Percentiles rank a stretch among this genome's conserved stretches.
Conservation (phyloP, 64 coral and sea anemone genomes). For the Astreopora myriophthalma region DNA sequence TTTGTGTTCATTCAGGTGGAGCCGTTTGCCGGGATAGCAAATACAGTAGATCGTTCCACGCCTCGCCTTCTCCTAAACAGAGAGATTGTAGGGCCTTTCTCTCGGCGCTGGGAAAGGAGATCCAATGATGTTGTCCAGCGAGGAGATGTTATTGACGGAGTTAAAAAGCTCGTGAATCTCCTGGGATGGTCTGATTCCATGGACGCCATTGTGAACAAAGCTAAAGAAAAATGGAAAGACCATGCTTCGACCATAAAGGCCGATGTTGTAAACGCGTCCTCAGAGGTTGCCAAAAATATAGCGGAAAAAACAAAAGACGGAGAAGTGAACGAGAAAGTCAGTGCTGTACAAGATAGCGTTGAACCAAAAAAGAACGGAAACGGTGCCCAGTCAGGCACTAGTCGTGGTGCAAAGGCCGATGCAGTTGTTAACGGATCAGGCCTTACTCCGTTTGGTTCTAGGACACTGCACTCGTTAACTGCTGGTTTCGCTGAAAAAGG, state of each 20-base stretch:
- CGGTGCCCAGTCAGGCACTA: not conserved
- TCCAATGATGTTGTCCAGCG: slow-evolving; percentile 74
- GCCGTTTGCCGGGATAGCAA: slow-evolving; percentile 88
- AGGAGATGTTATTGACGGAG: slow-evolving; percentile 68
- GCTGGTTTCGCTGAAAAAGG: slow-evolving; percentile 1
- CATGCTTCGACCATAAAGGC: slow-evolving; percentile 2
- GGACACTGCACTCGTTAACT: slow-evolving; percentile 10
- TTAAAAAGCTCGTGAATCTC: slow-evolving; percentile 69
- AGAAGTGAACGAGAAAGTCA: not conserved
- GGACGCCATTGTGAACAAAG: slow-evolving; percentile 40
- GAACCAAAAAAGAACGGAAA: not conserved
- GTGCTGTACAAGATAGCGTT: not conserved
- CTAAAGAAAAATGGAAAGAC: slow-evolving; percentile 62
- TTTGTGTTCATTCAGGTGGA: slow-evolving; percentile 79
- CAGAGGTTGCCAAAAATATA: slow-evolving; percentile 43
- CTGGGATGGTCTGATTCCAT: slow-evolving; percentile 78
- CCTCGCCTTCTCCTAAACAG: slow-evolving; percentile 84
- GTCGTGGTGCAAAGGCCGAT: not conserved
- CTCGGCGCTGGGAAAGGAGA: slow-evolving; percentile 54
- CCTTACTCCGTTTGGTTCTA: not conserved
- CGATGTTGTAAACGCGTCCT: not conserved
- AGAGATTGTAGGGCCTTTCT: slow-evolving; percentile 83
- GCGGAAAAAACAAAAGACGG: not conserved
- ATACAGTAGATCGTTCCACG: slow-evolving; percentile 54
- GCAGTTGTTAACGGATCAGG: not conserved